Conservation (phyloP, 2,113 vertebrate species). For the Synodontis membranacea region DNA sequence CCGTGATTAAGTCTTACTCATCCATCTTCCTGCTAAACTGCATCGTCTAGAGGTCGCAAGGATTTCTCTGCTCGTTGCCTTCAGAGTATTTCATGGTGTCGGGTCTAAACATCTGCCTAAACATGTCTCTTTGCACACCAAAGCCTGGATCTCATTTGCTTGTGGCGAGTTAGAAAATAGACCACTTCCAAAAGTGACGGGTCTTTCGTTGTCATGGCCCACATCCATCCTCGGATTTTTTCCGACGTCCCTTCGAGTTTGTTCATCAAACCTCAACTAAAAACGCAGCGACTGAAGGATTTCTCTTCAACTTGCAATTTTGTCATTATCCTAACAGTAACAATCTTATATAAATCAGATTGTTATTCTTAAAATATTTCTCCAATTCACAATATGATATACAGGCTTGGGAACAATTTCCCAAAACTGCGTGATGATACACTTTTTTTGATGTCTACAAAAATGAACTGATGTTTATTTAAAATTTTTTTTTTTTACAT, state of each 20-base stretch:
- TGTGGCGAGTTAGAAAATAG: not conserved
- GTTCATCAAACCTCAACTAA: not conserved
- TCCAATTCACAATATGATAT: no score
- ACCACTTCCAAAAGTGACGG: not conserved
- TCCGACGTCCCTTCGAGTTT: not conserved
- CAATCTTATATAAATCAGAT: not conserved
- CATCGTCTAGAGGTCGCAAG: not conserved
- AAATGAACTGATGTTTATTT: no score
- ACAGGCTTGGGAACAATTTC: no score
- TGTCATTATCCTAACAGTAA: not conserved
- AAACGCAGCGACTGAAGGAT: not conserved
- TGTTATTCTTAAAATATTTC: not conserved
- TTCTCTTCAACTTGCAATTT: not conserved
- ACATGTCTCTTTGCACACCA: not conserved
- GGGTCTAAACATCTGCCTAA: not conserved
- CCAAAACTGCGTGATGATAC: no score
- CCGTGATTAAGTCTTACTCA: not conserved
- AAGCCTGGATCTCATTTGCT: not conserved
- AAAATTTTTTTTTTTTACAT: no score
- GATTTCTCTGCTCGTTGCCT: not conserved
- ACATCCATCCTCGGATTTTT: not conserved
- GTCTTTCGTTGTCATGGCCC: not conserved
- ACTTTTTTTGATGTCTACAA: no score
- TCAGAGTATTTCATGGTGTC: not conserved
- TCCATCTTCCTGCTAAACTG: slow-evolving; percentile 2